phyloP scores from a whole-genome alignment of 2,797 vertebrate species.

The Oryzias sinensis region DNA sequence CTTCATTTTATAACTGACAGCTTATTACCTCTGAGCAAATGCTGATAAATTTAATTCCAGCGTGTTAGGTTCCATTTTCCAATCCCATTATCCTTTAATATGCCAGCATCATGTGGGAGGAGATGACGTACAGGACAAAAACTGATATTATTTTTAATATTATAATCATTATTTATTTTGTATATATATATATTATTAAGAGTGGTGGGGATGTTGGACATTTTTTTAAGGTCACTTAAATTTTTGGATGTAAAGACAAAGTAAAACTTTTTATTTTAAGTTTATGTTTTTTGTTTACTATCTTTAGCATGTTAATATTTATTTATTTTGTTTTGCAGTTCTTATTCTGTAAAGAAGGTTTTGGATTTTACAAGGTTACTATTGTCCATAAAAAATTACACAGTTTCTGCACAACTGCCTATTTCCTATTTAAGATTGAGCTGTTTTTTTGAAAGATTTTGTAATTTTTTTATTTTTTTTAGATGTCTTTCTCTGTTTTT shows the following conservation, averaged over 20 bases:
- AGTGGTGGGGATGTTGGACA: too few relatives aligned
- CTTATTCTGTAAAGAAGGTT: too few relatives aligned
- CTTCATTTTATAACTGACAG: slow-evolving; percentile 86
- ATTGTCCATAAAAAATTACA: too few relatives aligned
- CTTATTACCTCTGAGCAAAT: slow-evolving; percentile 85
- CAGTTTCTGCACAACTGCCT: too few relatives aligned
- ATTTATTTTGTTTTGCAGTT: too few relatives aligned
- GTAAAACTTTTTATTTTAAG: too few relatives aligned
- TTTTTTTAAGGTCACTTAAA: too few relatives aligned
- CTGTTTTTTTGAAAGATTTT: slow-evolving; percentile 27
- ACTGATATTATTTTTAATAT: slow-evolving; percentile 17
- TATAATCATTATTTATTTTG: slow-evolving; percentile 12
- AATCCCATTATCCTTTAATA: slow-evolving; percentile 81
- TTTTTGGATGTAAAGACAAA: too few relatives aligned
- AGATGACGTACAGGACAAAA: slow-evolving; percentile 54
- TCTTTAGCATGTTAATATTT: slow-evolving; percentile 5
- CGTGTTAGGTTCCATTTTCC: slow-evolving; percentile 83
- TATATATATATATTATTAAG: too few relatives aligned
- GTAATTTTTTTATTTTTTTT: slow-evolving; percentile 10
- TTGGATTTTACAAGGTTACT: too few relatives aligned
- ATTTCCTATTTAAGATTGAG: not conserved
- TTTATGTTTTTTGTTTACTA: slow-evolving; percentile 12
- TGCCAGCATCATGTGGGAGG: slow-evolving; percentile 68
- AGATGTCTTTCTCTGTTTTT: too few relatives aligned
- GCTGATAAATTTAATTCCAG: slow-evolving; percentile 85